Evolutionary conservation across 2,888 invertebrate genomes (phyloP).

Genomic region (Heliconius ismenius): DNA sequence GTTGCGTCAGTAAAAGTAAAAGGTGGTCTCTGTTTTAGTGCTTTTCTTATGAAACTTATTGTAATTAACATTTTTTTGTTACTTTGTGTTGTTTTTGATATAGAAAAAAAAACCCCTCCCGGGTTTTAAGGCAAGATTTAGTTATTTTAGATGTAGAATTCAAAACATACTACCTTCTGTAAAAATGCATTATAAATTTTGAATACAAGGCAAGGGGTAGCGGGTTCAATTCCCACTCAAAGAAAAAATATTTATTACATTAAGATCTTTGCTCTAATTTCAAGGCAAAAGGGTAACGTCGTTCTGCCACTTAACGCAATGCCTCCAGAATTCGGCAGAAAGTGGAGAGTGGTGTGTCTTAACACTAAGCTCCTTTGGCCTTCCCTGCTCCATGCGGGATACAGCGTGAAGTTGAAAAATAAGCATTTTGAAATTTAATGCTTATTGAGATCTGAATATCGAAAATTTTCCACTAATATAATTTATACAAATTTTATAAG

Average conservation of each 20-base stretch:
- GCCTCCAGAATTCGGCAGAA: no score
- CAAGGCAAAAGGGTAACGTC: no score
- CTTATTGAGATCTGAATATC: not conserved
- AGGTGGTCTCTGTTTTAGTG: conserved; percentile 48
- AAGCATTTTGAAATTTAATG: not conserved
- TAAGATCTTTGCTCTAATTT: no score
- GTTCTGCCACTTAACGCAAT: no score
- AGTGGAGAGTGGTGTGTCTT: no score
- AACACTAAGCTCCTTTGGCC: no score
- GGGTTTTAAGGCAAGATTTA: not conserved
- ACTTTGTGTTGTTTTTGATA: not conserved
- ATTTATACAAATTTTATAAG: conserved; percentile 7
- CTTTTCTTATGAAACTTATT: conserved; percentile 22
- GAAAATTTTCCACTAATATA: not conserved
- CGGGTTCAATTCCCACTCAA: no score
- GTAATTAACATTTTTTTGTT: not conserved
- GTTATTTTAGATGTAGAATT: not conserved
- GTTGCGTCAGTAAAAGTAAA: conserved; percentile 59
- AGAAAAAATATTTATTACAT: no score
- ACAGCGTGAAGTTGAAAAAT: no score
- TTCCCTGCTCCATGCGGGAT: no score
- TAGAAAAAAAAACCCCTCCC: not conserved
- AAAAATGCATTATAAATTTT: not conserved
- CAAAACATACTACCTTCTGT: no score
- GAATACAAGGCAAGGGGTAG: no score